A percentile compares a stretch with the other conserved stretches of the same genome.
Conservation (phyloP, 2,888 invertebrate species). For the Agriopis leucophaearia region DNA sequence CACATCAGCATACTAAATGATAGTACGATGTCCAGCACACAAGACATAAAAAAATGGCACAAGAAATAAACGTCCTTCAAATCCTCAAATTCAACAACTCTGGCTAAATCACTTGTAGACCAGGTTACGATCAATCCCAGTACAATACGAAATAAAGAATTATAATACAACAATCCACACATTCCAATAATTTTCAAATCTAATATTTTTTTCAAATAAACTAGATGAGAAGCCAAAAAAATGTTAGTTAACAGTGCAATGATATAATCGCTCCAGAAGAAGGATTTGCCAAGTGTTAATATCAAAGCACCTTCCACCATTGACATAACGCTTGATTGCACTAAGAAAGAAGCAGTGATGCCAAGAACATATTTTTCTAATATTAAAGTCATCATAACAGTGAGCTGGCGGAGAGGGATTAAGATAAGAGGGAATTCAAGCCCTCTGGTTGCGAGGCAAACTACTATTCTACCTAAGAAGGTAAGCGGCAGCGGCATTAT, state of each 20-base stretch:
- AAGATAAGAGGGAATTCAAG: neutral
- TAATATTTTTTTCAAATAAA: neutral
- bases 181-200: neutral
- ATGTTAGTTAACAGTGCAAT: neutral
- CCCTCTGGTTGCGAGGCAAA: neutral
- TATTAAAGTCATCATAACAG: neutral
- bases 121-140: neutral
- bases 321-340: neutral
- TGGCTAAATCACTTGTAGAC: neutral
- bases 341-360: neutral
- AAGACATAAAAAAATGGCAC: neutral
- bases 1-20: neutral
- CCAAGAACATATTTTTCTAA: conserved; percentile 1
- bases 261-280: neutral
- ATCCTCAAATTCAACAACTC: neutral
- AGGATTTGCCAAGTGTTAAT: neutral
- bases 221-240: neutral
- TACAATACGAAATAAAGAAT: conserved; percentile 3
- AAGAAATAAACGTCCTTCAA: neutral
- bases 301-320: neutral
- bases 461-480: neutral
- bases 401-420: neutral
- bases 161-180: conserved; percentile 3
- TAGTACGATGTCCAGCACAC: neutral
- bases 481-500: neutral